Base-by-base conservation (phyloP, 1,140 invertebrate species). In the Aphelinus atriplicis region DNA sequence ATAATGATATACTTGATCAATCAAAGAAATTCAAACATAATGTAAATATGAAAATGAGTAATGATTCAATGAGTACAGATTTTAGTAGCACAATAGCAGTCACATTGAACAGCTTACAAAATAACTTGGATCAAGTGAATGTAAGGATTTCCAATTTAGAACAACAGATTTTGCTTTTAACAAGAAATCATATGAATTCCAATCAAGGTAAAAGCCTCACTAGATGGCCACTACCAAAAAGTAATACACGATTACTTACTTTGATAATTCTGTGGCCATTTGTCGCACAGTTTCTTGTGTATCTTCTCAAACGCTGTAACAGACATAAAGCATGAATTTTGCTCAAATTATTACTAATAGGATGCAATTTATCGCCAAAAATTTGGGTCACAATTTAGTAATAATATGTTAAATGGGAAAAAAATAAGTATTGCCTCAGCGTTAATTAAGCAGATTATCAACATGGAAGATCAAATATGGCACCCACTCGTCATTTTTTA, bases 241-340 rank as follows among this genome's bases (percentile, higher is more conserved):
- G 91, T 66, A 90, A 90, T 1, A 89, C 90, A 2, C 80, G 86
- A 47, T 86, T 91, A 77, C 87, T 91, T 47, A 82, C 85, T 42
- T 83, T 92, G 51, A 79, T 92, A 65, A 85, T 92, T 42, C 53
- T 90, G 26, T 92, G 91, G 91, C 91, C 91, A 42, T 91, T 92
- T 77, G 53, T 91, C 47, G 89, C 88, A 56, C 87, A 88, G 76
- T 83, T 86, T 75, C 77, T 90, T 55, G 78, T 89, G 61, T 78
- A 74, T 53, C 79, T 81, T 53, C 80, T 78, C 26, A 83, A 84
- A 78, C 84, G 85, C 47, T 83, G 60, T 9, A 4, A 53, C 9
- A 4, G 51, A 53, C 51, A 9, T 53, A 53, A 53, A 53, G 51
- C 9, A 9, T 53, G 51, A 53, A 53, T 6, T 26, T 26, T 26